A percentile compares a stretch with the other conserved stretches of the same genome.
phyloP scores from a whole-genome alignment of 2,113 vertebrate species.

The Sclerurus mexicanus region DNA sequence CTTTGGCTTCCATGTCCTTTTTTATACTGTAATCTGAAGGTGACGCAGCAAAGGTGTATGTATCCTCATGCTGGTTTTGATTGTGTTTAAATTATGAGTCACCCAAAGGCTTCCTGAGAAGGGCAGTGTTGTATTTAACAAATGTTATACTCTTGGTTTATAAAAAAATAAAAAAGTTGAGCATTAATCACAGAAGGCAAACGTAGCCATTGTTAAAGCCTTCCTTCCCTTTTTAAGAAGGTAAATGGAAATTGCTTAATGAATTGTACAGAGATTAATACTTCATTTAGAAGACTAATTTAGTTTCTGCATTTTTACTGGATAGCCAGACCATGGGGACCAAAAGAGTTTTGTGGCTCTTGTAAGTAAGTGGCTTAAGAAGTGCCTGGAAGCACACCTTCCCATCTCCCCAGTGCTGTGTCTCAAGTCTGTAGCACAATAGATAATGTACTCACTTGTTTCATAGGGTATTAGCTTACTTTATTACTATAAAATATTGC shows the following conservation, averaged over 20 bases:
- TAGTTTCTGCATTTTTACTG: not conserved
- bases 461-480: conserved; percentile 55
- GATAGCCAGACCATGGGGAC: not conserved
- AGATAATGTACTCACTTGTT: conserved; percentile 67
- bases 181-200: not conserved
- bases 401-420: not conserved
- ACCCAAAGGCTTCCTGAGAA: not conserved
- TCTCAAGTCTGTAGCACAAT: conserved; percentile 43
- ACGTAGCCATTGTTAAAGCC: not conserved
- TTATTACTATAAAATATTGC: conserved; percentile 65
- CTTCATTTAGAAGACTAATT: not conserved
- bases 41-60: not conserved
- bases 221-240: not conserved
- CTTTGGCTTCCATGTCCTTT: not conserved
- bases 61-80: not conserved
- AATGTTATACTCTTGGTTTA: not conserved
- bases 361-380: not conserved
- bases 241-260: not conserved
- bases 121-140: not conserved
- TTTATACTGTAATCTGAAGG: not conserved
- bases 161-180: not conserved
- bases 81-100: not conserved
- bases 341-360: not conserved
- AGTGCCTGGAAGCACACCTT: not conserved
- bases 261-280: not conserved